Evolutionary conservation across 2,888 invertebrate species (phyloP), one percentile per base, ranked within the genome.

Genomic region (Plagodis pulveraria): DNA sequence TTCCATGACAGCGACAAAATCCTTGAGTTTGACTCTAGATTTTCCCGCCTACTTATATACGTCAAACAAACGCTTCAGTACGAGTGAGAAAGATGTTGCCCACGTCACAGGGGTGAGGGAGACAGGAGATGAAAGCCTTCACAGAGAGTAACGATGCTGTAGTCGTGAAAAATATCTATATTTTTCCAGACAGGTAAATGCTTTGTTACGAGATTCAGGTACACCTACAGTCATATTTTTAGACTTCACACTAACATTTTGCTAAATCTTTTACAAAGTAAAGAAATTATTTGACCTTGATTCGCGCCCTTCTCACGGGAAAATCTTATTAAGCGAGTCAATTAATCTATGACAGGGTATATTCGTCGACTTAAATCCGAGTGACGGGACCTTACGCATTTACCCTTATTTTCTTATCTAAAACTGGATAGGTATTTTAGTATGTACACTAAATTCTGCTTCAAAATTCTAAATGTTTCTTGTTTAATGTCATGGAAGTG

Each of bases 41-140:
- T 84, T 82, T 80, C 81, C 81, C 79, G 77, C 75, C 76, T 73
- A 73, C 77, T 74, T 78, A 75, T 77, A 77, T 81, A 59, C 59
- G 43, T 55, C 47, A 59, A 58, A 52, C 81, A 80, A 76, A 76
- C 74, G 77, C 76, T 80, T 55, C 77, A 74, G 73, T 53, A 77
- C 58, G 73, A 83, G 61, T 9, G 76, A 72, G 77, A 81, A n/a
- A 50, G 67, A 38, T 12, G 61, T 69, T 62, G 53, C 64, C 70
- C 68, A 72, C 68, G 66, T 48, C 76, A 52, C 40, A 58, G 8
- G 47, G 38, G 38, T n/a, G 78, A 85, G 62, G 66, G 76, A 73
- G 85, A 80, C 63, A 68, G 67, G 57, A 35, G 59, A 69, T 71
- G 66, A 76, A 75, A 82, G 76, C 81, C 83, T 82, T 76, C 71